Base-by-base conservation (phyloP, 2,888 invertebrate genomes). In the Drosophila anomalipes region DNA sequence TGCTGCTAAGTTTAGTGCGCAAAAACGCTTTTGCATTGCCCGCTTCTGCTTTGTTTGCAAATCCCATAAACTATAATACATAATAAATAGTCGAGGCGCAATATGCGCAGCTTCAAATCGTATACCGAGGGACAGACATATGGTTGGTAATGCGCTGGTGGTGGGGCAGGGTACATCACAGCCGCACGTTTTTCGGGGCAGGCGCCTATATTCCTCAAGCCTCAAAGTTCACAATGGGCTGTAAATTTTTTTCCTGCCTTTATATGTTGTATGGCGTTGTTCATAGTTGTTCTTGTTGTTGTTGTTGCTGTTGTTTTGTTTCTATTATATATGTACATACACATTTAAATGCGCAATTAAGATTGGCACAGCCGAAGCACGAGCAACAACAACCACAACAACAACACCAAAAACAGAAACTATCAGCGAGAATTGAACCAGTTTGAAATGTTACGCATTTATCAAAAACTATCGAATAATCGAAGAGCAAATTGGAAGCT, bases 261-360 rank as follows among this genome's bases (percentile, higher is more conserved):
- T 68, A 37, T 49, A 69, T 54, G 37, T 47, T 63, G 58, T 68
- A 19, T 77, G 56, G 63, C 71, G 68, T 65, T 78, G 70, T 72
- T 78, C 64, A 59, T 79, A 65, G 69, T 51, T 51, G 51, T 19
- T 37, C 19, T 26, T 56, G 5, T 28, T 49, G 49, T 16, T 32
- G 6, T 22, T 16, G 22, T 56, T 19, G 37, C 37, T 56, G 19
- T n/a, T 37, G 26, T 26, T 56, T 56, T 37, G 37, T 72, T 72
- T 87, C 76, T 77, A 79, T 89, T 81, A 62, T 76, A 60, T 41
- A 70, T 77, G 57, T 57, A 77, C 77, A 77, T 70, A 81, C 65
- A 83, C 86, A 86, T 90, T 89, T 87, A 87, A 87, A 87, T 87
- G 91, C 87, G 87, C 87, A 87, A 87, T 87, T 90, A 87, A 90